Evolutionary conservation across 2,113 vertebrate genomes (phyloP).

Genomic region (Okapia johnstoni): DNA sequence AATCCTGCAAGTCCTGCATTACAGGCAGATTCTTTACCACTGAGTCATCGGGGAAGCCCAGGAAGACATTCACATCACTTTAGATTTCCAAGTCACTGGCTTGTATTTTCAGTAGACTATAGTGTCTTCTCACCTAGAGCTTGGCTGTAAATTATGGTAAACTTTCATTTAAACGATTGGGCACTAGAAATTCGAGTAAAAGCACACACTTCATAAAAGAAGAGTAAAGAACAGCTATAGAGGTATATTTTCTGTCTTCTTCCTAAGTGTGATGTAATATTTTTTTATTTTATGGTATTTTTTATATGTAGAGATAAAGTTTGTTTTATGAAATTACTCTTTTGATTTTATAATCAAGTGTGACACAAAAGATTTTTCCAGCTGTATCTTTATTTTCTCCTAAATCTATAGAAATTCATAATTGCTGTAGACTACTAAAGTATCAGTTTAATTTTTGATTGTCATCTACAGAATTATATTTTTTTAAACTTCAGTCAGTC

Average conservation of each 20-base stretch:
- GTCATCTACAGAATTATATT: background rate
- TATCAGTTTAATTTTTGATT: background rate
- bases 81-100: background rate
- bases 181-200: background rate
- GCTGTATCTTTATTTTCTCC: background rate
- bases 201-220: background rate
- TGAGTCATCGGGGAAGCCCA: background rate
- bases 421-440: background rate
- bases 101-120: background rate
- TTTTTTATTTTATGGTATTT: background rate
- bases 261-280: background rate
- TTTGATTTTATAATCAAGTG: background rate
- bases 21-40: background rate
- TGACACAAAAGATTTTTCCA: background rate
- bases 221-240: background rate
- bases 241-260: background rate
- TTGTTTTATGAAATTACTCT: background rate
- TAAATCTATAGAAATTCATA: background rate
- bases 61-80: background rate
- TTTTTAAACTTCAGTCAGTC: background rate
- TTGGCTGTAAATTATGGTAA: background rate
- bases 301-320: constrained; percentile 3
- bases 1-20: background rate
- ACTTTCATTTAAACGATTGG: background rate
- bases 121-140: background rate